Evolutionary conservation across 2,888 invertebrate genomes (phyloP), one percentile per base, ranked within the genome.

Genomic region (Cordilura impudica): DNA sequence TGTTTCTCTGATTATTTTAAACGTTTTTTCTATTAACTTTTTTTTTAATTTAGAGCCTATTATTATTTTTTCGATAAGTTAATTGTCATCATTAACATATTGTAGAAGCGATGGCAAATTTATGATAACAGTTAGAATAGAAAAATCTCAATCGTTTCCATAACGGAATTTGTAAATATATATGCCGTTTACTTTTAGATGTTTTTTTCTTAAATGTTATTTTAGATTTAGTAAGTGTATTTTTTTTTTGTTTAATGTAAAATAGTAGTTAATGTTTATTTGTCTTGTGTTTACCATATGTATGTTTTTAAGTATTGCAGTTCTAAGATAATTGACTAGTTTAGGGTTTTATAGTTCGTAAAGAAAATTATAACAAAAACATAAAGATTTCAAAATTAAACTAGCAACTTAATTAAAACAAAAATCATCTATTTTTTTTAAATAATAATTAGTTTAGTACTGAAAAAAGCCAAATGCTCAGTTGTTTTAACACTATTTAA

Each of bases 261-360:
- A 49, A 21, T 18, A n/a, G 21, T 61, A 54, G 35, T 31, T 61
- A 8, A 21, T 58, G 21, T 39, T 16, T 26, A 29, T 54, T 26
- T 54, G 53, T 29, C n/a, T 54, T 29, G 14, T 43, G 29, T 18
- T 47, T 56, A n/a, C 21, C 43, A 14, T 66, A 47, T 49, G 53
- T 71, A 39, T 39, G n/a, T 71, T 71, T 61, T 81, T 76, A 61
- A 56, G 31, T 75, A 70, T 77, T 80, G 71, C 71, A 60, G 45
- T 71, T 26, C 18, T 12, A 16, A 65, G 67, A 72, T 82, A 82
- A 82, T 82, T 82, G 82, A 82, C 82, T 82, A 82, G 82, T 78
- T 80, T 78, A 76, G 80, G 71, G 73, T 75, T 60, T 63, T 66
- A 43, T 10, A 51, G 16, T 14, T n/a, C 26, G 18, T 47, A 56